Evolutionary conservation across 1,140 invertebrate genomes (phyloP).

Genomic region (Tetragnatha versicolor): DNA sequence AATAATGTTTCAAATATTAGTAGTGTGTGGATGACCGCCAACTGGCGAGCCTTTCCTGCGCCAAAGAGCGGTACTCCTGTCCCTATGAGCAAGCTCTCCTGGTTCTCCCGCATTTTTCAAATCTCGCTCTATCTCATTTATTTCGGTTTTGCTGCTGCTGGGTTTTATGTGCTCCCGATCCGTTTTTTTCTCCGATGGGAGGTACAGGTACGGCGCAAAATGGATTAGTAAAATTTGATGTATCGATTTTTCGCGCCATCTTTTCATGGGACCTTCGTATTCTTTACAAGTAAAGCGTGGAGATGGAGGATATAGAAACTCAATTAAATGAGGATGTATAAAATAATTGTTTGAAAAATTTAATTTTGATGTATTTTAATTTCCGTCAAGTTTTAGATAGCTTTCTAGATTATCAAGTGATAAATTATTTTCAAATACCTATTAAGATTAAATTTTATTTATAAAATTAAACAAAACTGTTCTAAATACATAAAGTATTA

Average conservation of each 20-base stretch:
- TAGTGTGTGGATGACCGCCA: constrained; percentile 9
- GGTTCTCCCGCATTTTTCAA: constrained; percentile 22
- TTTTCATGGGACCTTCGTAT: neutral
- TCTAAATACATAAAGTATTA: too few relatives aligned
- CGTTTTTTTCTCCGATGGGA: neutral
- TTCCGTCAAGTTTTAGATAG: too few relatives aligned
- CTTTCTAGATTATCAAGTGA: too few relatives aligned
- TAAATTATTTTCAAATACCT: too few relatives aligned
- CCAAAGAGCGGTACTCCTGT: neutral
- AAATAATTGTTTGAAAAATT: too few relatives aligned
- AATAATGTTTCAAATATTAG: too few relatives aligned
- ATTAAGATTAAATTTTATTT: too few relatives aligned
- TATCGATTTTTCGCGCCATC: neutral
- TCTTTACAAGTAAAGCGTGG: neutral
- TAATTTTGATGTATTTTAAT: too few relatives aligned
- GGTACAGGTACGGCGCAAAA: constrained; percentile 14
- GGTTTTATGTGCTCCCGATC: neutral
- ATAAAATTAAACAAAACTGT: too few relatives aligned
- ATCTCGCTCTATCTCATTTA: neutral
- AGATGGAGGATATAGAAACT: neutral
- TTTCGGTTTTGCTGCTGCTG: constrained; percentile 12
- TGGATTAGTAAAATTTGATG: constrained; percentile 29
- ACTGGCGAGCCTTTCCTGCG: constrained; percentile 1
- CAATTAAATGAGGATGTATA: too few relatives aligned
- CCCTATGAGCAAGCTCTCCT: neutral